Conservation (phyloP, 2,888 invertebrate genomes). For the Stenurella melanura region DNA sequence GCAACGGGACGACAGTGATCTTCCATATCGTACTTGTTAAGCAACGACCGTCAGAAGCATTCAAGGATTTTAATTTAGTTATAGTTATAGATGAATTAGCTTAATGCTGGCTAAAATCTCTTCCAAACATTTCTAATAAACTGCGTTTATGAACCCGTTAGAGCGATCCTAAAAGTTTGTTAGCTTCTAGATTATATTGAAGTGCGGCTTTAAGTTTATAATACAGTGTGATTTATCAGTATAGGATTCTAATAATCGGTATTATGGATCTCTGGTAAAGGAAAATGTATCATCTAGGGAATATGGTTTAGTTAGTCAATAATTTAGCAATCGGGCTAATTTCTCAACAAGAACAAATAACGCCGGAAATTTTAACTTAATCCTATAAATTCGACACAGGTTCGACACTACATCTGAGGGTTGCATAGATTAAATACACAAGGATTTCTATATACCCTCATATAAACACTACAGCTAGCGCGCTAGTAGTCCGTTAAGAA, state of each 20-base stretch:
- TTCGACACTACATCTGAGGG: too few species aligned
- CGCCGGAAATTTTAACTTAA: too few species aligned
- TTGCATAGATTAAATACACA: too few species aligned
- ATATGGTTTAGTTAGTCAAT: not conserved
- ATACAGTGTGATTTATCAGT: constrained; percentile 7
- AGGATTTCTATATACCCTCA: too few species aligned
- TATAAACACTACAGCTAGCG: too few species aligned
- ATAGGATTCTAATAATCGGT: not conserved
- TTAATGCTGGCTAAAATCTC: not conserved
- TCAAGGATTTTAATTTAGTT: not conserved
- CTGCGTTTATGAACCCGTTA: not conserved
- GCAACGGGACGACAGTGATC: not conserved
- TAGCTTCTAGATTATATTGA: constrained; percentile 3
- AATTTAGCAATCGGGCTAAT: too few species aligned
- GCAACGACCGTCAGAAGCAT: not conserved
- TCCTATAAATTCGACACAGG: too few species aligned
- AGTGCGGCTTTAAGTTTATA: constrained; percentile 4
- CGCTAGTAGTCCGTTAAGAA: too few species aligned
- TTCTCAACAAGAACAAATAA: too few species aligned
- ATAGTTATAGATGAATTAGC: constrained; percentile 7
- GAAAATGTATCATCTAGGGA: not conserved
- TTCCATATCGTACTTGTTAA: not conserved
- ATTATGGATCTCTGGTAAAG: not conserved
- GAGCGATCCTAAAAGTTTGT: constrained; percentile 1
- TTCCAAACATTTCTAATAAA: constrained; percentile 2